Conservation (phyloP, 1,140 invertebrate genomes). For the Pantala flavescens region DNA sequence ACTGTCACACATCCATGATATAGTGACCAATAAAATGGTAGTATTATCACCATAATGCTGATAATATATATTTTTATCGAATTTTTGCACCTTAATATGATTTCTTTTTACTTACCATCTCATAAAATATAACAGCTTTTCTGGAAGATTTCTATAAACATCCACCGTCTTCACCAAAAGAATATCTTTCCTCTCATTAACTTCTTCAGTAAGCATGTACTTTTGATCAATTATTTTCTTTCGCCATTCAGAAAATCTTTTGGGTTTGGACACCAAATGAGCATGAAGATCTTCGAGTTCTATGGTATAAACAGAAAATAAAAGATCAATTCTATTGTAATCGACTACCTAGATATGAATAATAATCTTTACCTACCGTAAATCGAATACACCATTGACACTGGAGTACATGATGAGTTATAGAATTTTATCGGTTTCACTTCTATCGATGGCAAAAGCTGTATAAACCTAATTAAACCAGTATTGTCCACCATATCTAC, state of each 20-base stretch:
- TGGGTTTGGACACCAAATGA: background rate
- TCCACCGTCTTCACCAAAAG: constrained; percentile 16
- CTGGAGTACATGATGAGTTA: background rate
- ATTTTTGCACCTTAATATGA: too few relatives aligned
- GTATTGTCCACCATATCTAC: background rate
- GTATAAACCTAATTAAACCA: background rate
- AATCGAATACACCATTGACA: background rate
- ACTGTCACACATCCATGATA: too few relatives aligned
- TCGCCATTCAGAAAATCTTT: background rate
- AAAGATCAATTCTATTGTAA: background rate
- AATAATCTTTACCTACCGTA: background rate
- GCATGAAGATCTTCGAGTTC: background rate
- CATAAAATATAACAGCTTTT: constrained; percentile 21
- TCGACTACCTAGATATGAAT: background rate
- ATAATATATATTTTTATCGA: too few relatives aligned
- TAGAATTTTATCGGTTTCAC: background rate
- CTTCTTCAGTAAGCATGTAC: background rate
- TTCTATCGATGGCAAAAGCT: background rate
- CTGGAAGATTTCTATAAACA: constrained; percentile 21
- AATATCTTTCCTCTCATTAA: constrained; percentile 1
- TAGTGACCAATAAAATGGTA: too few relatives aligned
- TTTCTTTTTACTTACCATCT: constrained; percentile 20
- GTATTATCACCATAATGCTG: too few relatives aligned
- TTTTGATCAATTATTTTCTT: background rate
- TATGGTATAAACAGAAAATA: background rate